Base-by-base conservation (phyloP, 2,797 vertebrate species). In the Orestias chungarensis region DNA sequence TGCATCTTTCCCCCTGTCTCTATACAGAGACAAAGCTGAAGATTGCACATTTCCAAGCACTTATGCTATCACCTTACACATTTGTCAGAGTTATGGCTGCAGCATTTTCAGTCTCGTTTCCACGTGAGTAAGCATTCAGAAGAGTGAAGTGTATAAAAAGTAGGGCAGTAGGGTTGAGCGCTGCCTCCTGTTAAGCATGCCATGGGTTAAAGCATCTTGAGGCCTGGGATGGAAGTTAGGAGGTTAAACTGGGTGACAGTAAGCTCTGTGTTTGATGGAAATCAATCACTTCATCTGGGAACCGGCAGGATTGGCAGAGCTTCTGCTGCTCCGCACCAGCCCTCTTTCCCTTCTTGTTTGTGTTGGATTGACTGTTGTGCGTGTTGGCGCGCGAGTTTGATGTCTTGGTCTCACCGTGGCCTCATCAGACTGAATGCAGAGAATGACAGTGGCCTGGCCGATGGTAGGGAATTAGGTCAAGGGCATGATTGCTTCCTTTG, bases 241-340 rank as follows among this genome's bases (percentile, higher is more conserved):
- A 70, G 75, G 54, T 67, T 64, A 76, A 68, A 68, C 31, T 18
- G 68, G 64, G 82, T 57, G 64, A 87, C 89, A 89, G 87, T 86
- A 86, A 82, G 86, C 85, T 85, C 82, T 84, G 87, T 91, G 90
- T 91, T 82, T 87, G 79, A 82, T 88, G 79, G 83, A 92, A 88
- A 92, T 93, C 91, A 92, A 93, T 93, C 90, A 84, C 73, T 90
- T 91, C 87, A 88, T 86, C 78, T 85, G 86, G 44, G 74, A 79
- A 87, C 68, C 83, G 14, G 75, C 78, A 44, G 83, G 78, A 82
- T 86, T 90, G 88, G 89, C 90, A 86, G 73, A 18, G 87, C 76
- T 86, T 82, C 86, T 78, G 76, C 83, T 68, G 73, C 88, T 81
- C 85, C 76, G 91, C 92, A 92, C 91, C 93, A 92, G 90, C 90